phyloP scores from a whole-genome alignment of 2,797 vertebrate species.

The Lithobates pipiens region DNA sequence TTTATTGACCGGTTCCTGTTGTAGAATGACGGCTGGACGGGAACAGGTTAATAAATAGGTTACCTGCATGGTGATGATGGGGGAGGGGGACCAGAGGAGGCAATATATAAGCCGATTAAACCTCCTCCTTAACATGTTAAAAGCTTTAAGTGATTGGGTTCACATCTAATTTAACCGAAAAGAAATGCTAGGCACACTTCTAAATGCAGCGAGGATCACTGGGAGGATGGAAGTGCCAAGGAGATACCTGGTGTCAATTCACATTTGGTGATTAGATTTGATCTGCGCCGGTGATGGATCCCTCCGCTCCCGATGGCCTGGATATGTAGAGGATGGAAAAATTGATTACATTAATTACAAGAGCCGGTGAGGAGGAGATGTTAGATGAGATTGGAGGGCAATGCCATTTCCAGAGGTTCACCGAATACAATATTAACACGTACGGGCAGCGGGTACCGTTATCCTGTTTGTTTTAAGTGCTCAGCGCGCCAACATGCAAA shows the following conservation, averaged over 20 bases:
- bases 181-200: too few relatives aligned
- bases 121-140: too few relatives aligned
- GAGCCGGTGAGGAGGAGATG: conserved; percentile 25
- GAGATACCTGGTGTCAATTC: conserved; percentile 2
- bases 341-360: conserved; percentile 55
- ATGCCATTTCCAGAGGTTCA: conserved; percentile 6
- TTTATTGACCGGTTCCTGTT: too few relatives aligned
- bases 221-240: neutral
- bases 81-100: too few relatives aligned
- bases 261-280: neutral
- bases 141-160: too few relatives aligned
- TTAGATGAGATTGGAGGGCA: conserved; percentile 27
- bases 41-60: too few relatives aligned
- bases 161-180: too few relatives aligned
- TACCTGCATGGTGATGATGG: too few relatives aligned
- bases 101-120: too few relatives aligned
- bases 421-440: neutral
- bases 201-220: too few relatives aligned
- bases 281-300: neutral
- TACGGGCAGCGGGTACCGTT: neutral
- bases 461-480: conserved; percentile 2
- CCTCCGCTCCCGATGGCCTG: conserved; percentile 13
- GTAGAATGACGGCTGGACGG: too few relatives aligned
- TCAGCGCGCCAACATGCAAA: neutral
- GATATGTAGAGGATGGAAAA: conserved; percentile 41